These are phyloP conservation scores for Zelostemma sp. DNA, from an alignment of 1,140 invertebrate genomes.

Conservation along the genomic window DNA sequence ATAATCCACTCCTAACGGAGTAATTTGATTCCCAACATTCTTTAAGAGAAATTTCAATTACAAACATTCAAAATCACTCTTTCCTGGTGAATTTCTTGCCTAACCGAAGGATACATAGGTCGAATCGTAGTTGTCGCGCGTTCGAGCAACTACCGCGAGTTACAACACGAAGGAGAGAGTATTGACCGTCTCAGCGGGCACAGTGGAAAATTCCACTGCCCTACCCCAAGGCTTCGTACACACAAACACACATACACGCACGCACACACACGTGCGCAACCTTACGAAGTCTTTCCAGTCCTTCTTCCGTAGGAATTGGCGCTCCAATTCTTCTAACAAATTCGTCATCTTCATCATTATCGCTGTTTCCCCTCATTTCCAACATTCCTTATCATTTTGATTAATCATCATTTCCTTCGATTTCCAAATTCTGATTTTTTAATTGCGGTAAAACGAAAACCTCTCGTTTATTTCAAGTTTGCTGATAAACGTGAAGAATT, in stretches of 20 bases:
- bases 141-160: slow-evolving; percentile 13
- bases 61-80: no score
- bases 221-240: slow-evolving; percentile 56
- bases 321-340: slow-evolving; percentile 8
- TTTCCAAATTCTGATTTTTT: no score
- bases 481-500: no score
- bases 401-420: no score
- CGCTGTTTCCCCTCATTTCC: slow-evolving; percentile 2
- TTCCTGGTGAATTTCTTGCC: no score
- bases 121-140: slow-evolving; percentile 25
- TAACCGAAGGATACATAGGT: no score
- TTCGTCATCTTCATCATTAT: background rate
- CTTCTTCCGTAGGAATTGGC: slow-evolving; percentile 6
- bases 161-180: slow-evolving; percentile 55
- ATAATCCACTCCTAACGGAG: no score
- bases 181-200: slow-evolving; percentile 65
- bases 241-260: slow-evolving; percentile 17
- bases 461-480: no score
- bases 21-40: no score
- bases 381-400: no score
- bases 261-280: slow-evolving; percentile 15
- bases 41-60: no score
- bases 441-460: no score
- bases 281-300: slow-evolving; percentile 18
- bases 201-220: slow-evolving; percentile 69